Evolutionary conservation across 2,113 vertebrate species (phyloP).

Genomic region (Upupa epops): DNA sequence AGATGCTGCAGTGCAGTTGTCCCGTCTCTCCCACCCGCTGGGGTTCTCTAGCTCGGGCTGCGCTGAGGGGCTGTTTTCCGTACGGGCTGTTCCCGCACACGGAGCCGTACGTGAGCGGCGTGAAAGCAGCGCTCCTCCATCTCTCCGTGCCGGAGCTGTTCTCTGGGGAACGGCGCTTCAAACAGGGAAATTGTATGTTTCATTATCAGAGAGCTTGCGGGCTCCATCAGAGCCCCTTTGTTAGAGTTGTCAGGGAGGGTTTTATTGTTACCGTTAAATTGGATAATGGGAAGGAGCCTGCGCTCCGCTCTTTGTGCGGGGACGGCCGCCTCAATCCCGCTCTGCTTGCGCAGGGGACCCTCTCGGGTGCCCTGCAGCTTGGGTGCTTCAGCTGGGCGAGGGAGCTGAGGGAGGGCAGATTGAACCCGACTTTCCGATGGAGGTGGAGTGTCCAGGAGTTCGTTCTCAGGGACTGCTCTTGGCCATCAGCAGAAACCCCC

Average conservation of each 20-base stretch:
- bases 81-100: neutral
- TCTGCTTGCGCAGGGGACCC: slow-evolving; percentile 15
- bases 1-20: neutral
- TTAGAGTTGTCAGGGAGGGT: slow-evolving; percentile 52
- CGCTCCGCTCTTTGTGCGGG: slow-evolving; percentile 16
- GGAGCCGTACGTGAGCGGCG: neutral
- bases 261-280: slow-evolving; percentile 63
- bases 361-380: slow-evolving; percentile 48
- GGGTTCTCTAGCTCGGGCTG: neutral
- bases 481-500: neutral
- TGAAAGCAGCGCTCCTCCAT: neutral
- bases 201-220: slow-evolving; percentile 45
- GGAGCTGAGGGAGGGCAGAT: neutral
- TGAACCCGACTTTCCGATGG: neutral
- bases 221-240: slow-evolving; percentile 52
- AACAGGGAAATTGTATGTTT: slow-evolving; percentile 52
- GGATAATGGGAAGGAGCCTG: slow-evolving; percentile 55
- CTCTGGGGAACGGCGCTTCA: slow-evolving; percentile 31
- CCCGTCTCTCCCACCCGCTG: neutral
- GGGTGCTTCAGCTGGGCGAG: slow-evolving; percentile 15
- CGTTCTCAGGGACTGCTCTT: neutral
- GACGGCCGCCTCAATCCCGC: slow-evolving; percentile 14
- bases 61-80: neutral
- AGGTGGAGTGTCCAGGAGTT: neutral
- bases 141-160: neutral